phyloP scores from a whole-genome alignment of 2,888 invertebrate genomes.

The Ashinkailepas kermadecensis region DNA sequence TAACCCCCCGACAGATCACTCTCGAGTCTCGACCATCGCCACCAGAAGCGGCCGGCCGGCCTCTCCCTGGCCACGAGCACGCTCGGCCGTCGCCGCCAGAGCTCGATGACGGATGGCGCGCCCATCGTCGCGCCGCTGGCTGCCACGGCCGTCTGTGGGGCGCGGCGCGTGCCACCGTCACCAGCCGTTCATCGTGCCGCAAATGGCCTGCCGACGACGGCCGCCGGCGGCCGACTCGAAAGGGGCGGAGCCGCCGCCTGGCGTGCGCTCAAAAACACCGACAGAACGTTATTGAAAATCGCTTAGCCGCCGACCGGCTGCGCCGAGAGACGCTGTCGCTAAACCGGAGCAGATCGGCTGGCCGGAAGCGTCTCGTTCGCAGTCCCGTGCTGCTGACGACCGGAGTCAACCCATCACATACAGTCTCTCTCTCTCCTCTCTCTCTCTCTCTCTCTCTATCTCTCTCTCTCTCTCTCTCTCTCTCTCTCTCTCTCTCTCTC shows the following conservation, averaged over 20 bases:
- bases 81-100: not conserved
- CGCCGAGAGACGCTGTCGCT: not conserved
- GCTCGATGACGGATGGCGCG: not conserved
- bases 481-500: not conserved
- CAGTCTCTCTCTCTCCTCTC: too few relatives aligned
- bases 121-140: not conserved
- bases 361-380: not conserved
- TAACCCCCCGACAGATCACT: not conserved
- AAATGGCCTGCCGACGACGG: conserved; percentile 10
- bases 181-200: not conserved
- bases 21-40: not conserved
- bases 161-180: not conserved
- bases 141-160: not conserved
- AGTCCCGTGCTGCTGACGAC: not conserved
- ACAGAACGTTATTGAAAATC: not conserved
- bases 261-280: conserved; percentile 1
- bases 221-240: not conserved
- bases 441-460: not conserved
- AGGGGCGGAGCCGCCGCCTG: conserved; percentile 6
- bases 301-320: not conserved
- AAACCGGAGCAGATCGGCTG: not conserved
- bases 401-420: too few relatives aligned
- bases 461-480: not conserved
- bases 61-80: not conserved
- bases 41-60: not conserved